Percentiles rank a stretch among this genome's conserved stretches.
These are phyloP conservation scores for Macrotrachela quadricornifera DNA, from an alignment of 1,140 invertebrate species.

Conservation along the genomic window DNA sequence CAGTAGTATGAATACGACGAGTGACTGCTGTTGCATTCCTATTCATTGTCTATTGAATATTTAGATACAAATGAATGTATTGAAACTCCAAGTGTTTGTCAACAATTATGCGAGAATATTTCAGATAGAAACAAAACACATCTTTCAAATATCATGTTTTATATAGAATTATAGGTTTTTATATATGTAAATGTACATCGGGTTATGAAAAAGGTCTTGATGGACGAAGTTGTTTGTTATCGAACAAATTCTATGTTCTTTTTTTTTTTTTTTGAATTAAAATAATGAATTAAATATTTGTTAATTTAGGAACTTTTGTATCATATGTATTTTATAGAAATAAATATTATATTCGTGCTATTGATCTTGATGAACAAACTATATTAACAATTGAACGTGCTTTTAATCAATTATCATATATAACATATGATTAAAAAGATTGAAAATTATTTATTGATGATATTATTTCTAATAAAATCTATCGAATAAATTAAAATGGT, in stretches of 20 bases:
- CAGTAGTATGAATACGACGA: no score
- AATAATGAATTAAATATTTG: not conserved
- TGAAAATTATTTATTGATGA: constrained; percentile 77
- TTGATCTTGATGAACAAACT: constrained; percentile 60
- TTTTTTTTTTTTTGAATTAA: not conserved
- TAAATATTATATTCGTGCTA: constrained; percentile 86
- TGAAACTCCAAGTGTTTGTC: constrained; percentile 68
- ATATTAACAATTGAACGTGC: constrained; percentile 80
- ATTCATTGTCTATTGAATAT: no score
- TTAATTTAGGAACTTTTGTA: constrained; percentile 45
- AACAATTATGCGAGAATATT: constrained; percentile 75
- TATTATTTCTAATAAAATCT: constrained; percentile 62
- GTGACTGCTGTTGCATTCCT: no score
- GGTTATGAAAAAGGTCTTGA: constrained; percentile 51
- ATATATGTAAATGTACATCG: constrained; percentile 83
- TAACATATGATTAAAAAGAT: constrained; percentile 69
- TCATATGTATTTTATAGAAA: constrained; percentile 92
- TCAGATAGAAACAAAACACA: constrained; percentile 25
- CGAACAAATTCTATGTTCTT: not conserved
- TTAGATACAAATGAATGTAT: constrained; percentile 72
- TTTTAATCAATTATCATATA: constrained; percentile 77
- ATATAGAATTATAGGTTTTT: constrained; percentile 45
- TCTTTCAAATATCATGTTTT: no score
- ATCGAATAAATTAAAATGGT: constrained; percentile 36
- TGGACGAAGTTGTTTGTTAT: constrained; percentile 44